Evolutionary conservation across 1,140 invertebrate species (phyloP).

Genomic region (Drosophila rufa): DNA sequence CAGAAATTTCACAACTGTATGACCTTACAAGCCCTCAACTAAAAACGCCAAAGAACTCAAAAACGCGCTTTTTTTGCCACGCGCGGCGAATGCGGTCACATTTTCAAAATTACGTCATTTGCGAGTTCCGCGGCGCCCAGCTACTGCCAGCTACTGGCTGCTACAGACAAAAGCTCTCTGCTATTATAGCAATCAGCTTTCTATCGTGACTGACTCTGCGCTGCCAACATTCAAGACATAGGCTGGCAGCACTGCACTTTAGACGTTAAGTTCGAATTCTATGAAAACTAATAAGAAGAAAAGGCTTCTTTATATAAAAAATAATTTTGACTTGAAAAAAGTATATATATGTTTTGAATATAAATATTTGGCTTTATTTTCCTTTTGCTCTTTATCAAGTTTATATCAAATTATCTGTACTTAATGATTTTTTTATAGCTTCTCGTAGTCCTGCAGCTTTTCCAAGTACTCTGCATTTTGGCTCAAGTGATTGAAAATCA

Average conservation of each 20-base stretch:
- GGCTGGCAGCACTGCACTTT: neutral
- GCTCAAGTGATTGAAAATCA: slow-evolving; percentile 71
- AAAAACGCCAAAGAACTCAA: too few relatives aligned
- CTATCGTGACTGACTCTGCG: neutral
- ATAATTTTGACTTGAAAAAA: neutral
- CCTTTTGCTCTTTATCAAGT: neutral
- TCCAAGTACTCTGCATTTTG: slow-evolving; percentile 64
- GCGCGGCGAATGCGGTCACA: too few relatives aligned
- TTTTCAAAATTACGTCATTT: too few relatives aligned
- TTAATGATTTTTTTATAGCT: slow-evolving; percentile 25
- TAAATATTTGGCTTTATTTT: slow-evolving; percentile 6
- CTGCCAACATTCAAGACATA: neutral
- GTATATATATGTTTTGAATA: neutral
- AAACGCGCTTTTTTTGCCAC: too few relatives aligned
- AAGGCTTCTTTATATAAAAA: neutral
- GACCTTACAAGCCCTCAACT: neutral
- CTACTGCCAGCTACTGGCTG: too few relatives aligned
- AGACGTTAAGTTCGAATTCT: neutral
- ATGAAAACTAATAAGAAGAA: too few relatives aligned
- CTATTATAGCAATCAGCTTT: too few relatives aligned
- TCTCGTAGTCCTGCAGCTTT: slow-evolving; percentile 68
- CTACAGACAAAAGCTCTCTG: too few relatives aligned
- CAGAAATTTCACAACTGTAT: slow-evolving; percentile 68
- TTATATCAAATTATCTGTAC: neutral
- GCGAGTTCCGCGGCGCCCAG: too few relatives aligned